Base-by-base conservation (phyloP, 1,140 invertebrate genomes). In the Stegodyphus dumicola region DNA sequence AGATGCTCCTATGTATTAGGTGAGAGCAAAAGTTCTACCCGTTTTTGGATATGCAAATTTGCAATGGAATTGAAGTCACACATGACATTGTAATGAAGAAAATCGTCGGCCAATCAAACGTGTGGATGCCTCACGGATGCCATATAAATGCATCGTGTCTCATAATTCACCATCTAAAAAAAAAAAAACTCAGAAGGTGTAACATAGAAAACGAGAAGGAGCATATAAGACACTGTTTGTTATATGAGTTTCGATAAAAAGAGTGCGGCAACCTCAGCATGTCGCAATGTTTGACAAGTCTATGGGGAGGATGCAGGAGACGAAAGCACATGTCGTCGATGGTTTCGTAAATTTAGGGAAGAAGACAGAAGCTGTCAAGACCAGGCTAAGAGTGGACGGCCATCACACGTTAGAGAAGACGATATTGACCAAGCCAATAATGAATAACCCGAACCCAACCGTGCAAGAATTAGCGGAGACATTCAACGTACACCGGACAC, bases 331-430 rank as follows among this genome's bases (percentile, higher is more conserved):
- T 67, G 65, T 67, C 17, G 6, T 67, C 5, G 65, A 67, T 6
- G 65, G 65, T 67, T 67, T 67, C 65, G 17, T 67, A 67, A 67
- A 67, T 67, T 67, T 67, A 15, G 65, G 65, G 65, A 67, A 51
- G 48, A 7, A 7, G 33, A 73, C 70, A 51, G 70, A 73, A 73
- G 51, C 70, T 51, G 70, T 48, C 48, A 73, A 10, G 70, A 73
- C 6, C 11, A 51, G 70, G 70, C 9, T 49, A 73, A 2, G 51
- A 13, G 48, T 49, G 17, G 6, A 51, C 10, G 10, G 17, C 7
- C 13, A 73, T 52, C 9, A 73, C 0, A 13, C 7, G 48, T 53
- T 73, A 6, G 33, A 67, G 65, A 67, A 67, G 17, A 67, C n/a
- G 65, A 67, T 18, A 67, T 67, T 67, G 65, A 67, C 17, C 65